Evolutionary conservation across 1,140 invertebrate species (phyloP), one percentile per base, ranked within the genome.

Genomic region (Lordiphosa mommai): DNA sequence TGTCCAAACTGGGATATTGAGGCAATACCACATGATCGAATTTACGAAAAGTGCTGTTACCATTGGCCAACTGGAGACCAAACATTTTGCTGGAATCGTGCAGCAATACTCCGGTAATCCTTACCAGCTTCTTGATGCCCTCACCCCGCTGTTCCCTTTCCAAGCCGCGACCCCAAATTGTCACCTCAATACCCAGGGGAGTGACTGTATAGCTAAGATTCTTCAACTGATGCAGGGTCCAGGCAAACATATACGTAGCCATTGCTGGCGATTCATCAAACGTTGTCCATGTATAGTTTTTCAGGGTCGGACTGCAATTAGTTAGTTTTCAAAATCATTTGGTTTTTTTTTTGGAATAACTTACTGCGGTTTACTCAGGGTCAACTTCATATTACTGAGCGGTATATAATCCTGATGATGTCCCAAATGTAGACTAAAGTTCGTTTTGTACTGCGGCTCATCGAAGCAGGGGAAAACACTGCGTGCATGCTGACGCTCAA

Each of bases 391-490:
- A 80, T 98, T 98, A 41, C 94, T 95, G 5, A 97, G 89, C 0
- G 93, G 91, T 0, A 89, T 92, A 72, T 93, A 93, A 4, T 91
- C 90, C 33, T 90, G 87, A 14, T 91, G 87, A 49, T 93, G 91
- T 1, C 92, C 92, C 14, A 98, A 88, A 10, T 89, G 92, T 9
- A 98, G 91, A 9, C 89, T 90, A 82, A 96, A 98, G 1, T 90
- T 94, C 0, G 97, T 94, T 86, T 98, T 98, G 73, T 96, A 92
- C 1, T 89, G 90, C 0, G 97, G 97, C 80, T 98, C 97, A 82
- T 99, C 97, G 80, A 98, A 98, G 89, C 96, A 98, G 0, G 97
- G 97, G 87, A 98, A 98, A 0, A 94, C 96, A 47, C 93, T 91
- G 40, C 96, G 91, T 0, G 97, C 97, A 65, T 95, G 92, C 0